Evolutionary conservation across 2,797 vertebrate genomes (phyloP).

Genomic region (Lemur catta): DNA sequence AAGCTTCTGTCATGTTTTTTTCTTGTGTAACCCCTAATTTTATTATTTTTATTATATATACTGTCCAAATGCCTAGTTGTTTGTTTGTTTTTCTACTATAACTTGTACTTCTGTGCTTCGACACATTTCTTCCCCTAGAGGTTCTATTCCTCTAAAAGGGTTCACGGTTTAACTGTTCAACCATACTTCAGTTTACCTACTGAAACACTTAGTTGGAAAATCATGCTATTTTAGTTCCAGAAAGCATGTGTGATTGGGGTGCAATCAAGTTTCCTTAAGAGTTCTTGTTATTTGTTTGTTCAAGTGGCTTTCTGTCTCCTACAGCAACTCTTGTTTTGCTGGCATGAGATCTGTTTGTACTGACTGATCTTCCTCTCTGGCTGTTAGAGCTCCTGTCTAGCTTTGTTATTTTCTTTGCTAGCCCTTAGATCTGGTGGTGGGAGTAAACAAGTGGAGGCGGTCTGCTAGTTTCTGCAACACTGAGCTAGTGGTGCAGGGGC

Average conservation of each 20-base stretch:
- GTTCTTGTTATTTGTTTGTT: slow-evolving; percentile 1
- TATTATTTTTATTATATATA: background rate
- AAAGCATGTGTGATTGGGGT: background rate
- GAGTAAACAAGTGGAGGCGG: background rate
- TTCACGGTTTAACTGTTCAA: background rate
- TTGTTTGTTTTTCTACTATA: background rate
- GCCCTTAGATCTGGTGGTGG: background rate
- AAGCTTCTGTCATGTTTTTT: background rate
- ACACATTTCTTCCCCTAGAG: background rate
- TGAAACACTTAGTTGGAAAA: background rate
- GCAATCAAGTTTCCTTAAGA: background rate
- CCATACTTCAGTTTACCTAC: background rate
- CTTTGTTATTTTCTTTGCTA: slow-evolving; percentile 38
- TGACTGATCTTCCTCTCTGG: background rate
- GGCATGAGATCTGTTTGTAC: background rate
- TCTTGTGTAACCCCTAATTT: background rate
- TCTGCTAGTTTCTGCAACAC: background rate
- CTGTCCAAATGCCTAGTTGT: background rate
- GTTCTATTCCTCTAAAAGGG: background rate
- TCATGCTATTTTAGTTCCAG: background rate
- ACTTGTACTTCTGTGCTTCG: background rate
- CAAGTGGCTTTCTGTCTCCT: background rate
- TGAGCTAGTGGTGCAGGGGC: background rate
- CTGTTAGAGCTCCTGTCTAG: background rate
- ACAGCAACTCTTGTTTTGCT: background rate